phyloP scores from a whole-genome alignment of 2,797 vertebrate genomes.

The Dermochelys coriacea region DNA sequence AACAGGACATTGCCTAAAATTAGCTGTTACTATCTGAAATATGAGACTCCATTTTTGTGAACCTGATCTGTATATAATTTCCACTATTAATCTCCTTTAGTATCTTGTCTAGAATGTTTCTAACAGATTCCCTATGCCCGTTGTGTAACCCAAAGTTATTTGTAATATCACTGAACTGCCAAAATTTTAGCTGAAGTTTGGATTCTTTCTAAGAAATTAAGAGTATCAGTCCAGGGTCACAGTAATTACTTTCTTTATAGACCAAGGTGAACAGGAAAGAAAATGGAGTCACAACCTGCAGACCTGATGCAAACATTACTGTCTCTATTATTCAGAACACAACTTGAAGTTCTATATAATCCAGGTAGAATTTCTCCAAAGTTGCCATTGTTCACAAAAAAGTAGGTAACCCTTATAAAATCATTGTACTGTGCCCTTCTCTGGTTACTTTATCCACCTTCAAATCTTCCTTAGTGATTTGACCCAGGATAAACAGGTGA shows the following conservation, averaged over 20 bases:
- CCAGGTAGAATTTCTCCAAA: background rate
- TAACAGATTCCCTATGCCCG: background rate
- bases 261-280: background rate
- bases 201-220: background rate
- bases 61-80: too few relatives aligned
- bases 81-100: too few relatives aligned
- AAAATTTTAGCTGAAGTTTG: background rate
- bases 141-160: rapidly evolving
- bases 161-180: rapidly evolving
- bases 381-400: background rate
- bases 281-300: background rate
- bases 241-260: background rate
- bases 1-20: too few relatives aligned
- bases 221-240: rapidly evolving
- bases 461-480: conserved; percentile 12
- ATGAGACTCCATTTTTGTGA: background rate
- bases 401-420: conserved; percentile 12
- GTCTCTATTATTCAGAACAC: background rate
- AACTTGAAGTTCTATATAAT: background rate
- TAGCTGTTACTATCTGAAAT: background rate
- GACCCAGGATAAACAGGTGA: background rate
- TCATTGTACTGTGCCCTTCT: background rate
- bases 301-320: background rate
- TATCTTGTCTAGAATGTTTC: background rate
- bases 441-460: conserved; percentile 20